These are phyloP conservation scores for Cirrhinus mrigala DNA, from an alignment of 2,797 vertebrate species.

Conservation along the genomic window DNA sequence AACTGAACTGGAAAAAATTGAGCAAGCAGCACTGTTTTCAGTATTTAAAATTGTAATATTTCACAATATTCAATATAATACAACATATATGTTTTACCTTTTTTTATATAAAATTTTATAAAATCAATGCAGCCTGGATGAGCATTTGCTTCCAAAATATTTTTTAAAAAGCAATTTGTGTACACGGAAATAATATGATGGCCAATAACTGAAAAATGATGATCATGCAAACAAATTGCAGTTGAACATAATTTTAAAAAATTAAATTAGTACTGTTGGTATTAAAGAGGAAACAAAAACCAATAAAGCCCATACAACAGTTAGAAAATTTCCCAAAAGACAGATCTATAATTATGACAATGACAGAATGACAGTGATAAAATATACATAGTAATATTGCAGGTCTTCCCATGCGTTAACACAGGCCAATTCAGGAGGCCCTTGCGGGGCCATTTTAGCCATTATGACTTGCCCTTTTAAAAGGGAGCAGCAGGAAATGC, in stretches of 20 bases:
- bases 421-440: conserved; percentile 16
- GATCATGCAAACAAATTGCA: neutral
- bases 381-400: conserved; percentile 18
- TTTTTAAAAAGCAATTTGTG: no score
- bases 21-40: no score
- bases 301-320: neutral
- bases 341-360: neutral
- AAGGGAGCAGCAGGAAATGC: conserved; percentile 40
- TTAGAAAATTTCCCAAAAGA: neutral
- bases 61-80: no score
- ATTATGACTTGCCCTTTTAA: conserved; percentile 37
- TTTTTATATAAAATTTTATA: no score
- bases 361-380: neutral
- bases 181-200: neutral
- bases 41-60: no score
- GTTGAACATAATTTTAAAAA: neutral
- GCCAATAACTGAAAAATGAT: neutral
- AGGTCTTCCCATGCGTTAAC: conserved; percentile 2
- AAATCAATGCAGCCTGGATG: neutral
- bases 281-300: neutral
- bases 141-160: neutral
- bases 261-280: neutral
- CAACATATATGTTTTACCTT: no score
- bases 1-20: neutral
- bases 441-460: conserved; percentile 13